Evolutionary conservation across 2,888 invertebrate genomes (phyloP).

Genomic region (Polydrusus pterygomalis): DNA sequence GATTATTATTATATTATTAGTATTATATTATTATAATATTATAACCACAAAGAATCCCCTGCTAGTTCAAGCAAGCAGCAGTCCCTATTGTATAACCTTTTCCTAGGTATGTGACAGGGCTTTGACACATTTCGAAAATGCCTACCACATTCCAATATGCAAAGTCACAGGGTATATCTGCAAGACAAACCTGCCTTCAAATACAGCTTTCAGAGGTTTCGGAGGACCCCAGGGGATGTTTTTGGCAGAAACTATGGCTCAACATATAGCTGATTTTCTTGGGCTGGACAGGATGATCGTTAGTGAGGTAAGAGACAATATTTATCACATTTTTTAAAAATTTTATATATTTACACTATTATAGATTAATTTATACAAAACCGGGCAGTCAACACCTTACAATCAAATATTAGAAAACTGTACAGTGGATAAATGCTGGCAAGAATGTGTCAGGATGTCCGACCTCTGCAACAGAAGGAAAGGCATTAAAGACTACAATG

Average conservation of each 20-base stretch:
- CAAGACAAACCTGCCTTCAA: constrained; percentile 92
- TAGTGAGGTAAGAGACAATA: constrained; percentile 66
- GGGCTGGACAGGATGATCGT: constrained; percentile 80
- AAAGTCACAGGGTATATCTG: constrained; percentile 84
- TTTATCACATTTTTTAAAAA: background rate
- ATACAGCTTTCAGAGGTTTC: constrained; percentile 95
- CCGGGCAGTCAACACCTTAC: constrained; percentile 86
- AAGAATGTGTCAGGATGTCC: constrained; percentile 82
- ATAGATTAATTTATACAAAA: constrained; percentile 85
- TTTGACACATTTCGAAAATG: constrained; percentile 88
- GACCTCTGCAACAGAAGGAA: constrained; percentile 77
- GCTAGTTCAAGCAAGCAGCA: too few species aligned
- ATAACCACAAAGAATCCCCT: too few species aligned
- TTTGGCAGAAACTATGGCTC: constrained; percentile 85
- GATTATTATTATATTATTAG: too few species aligned
- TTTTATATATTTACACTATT: too few species aligned
- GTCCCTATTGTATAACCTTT: constrained; percentile 25
- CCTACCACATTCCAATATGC: constrained; percentile 86
- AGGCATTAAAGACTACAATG: constrained; percentile 82
- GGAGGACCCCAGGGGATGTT: constrained; percentile 95
- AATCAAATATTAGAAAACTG: constrained; percentile 84
- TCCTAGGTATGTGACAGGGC: constrained; percentile 86
- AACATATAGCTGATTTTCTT: constrained; percentile 83
- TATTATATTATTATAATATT: too few species aligned
- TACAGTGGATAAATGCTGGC: constrained; percentile 84